Base-by-base conservation (phyloP, 2,113 vertebrate species). In the Brachionichthys hirsutus region DNA sequence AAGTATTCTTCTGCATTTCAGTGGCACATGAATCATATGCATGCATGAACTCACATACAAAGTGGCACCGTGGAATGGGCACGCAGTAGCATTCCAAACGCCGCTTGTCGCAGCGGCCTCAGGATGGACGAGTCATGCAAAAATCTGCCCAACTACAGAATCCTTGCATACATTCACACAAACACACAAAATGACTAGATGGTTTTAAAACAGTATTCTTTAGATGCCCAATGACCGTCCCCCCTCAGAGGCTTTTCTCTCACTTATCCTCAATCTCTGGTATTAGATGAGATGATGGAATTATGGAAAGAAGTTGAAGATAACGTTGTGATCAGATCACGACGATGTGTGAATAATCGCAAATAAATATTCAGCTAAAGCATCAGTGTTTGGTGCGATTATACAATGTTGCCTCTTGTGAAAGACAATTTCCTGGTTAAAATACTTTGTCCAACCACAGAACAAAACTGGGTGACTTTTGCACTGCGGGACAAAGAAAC, bases 91-190 rank as follows among this genome's bases (percentile, higher is more conserved):
- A 77, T 70, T 81, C 69, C 45, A 17, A 78, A 55, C 50, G 13
- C 45, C 15, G 70, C 45, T 63, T 68, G 64, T 62, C 51, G 19
- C 45, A 71, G 64, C 35, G 60, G 81, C 80, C 80, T 63, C 52
- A 58, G 80, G 82, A 85, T 61, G 74, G 71, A 87, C 87, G 83
- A 87, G 81, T 88, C 85, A 89, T 80, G 70, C 63, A 56, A 62
- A 72, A 84, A 84, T 85, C 83, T 84, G 83, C 78, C 81, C 71
- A 60, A 83, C 77, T 81, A 79, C 81, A 78, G 57, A 80, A 62
- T 69, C 75, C 52, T n/a, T 16, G 67, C 75, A 70, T 69, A 77
- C 54, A 62, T 62, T 40, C 50, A 66, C 58, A 22, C 41, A 66
- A 16, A 62, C 47, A 49, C 52, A 54, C 55, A 44, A 43, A 36